Evolutionary conservation across 2,797 vertebrate genomes (phyloP).

Genomic region (Steatocranus sp.): DNA sequence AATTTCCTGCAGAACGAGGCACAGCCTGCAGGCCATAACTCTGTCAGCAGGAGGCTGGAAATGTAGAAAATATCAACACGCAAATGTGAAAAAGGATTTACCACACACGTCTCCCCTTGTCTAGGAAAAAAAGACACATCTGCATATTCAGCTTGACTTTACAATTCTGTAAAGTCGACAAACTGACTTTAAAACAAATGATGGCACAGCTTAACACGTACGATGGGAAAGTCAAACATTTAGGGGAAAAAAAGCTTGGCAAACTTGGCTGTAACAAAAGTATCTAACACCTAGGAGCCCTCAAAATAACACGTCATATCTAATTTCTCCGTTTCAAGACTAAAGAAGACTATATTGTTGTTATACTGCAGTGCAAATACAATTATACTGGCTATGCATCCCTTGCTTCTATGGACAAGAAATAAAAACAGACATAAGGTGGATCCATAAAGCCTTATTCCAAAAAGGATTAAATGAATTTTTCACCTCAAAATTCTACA

Average conservation of each 20-base stretch:
- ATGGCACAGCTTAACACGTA: not conserved
- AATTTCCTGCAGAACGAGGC: not conserved
- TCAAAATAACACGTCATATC: not conserved
- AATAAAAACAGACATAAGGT: not conserved
- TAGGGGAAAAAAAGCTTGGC: fast-evolving
- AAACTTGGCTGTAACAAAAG: not conserved
- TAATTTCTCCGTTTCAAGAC: not conserved
- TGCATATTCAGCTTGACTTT: not conserved
- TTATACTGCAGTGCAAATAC: not conserved
- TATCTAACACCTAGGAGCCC: not conserved
- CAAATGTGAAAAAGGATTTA: not conserved
- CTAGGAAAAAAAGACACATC: not conserved
- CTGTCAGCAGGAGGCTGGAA: not conserved
- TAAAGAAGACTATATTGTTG: not conserved
- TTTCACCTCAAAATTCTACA: not conserved
- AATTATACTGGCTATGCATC: not conserved
- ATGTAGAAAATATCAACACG: not conserved
- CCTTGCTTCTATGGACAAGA: not conserved
- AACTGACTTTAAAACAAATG: not conserved
- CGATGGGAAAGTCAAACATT: not conserved
- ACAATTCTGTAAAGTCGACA: not conserved
- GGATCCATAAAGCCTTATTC: not conserved
- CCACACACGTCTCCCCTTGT: not conserved
- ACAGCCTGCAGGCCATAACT: not conserved
- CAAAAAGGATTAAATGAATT: not conserved